Percentiles rank a stretch among this genome's conserved stretches.
Evolutionary conservation across 2,113 vertebrate species (phyloP).

Genomic region (Illadopsis cleaveri): DNA sequence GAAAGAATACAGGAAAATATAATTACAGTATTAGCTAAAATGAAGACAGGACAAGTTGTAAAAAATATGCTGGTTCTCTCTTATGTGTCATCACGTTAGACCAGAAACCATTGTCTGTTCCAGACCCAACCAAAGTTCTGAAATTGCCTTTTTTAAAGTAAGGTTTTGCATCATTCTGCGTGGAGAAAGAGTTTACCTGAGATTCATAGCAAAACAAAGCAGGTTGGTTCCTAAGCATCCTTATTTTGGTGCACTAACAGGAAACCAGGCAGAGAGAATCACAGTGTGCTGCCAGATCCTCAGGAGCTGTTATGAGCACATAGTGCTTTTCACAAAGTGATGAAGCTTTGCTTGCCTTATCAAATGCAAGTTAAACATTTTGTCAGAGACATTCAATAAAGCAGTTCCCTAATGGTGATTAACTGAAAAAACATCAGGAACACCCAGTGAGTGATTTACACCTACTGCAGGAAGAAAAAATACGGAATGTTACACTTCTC

Average conservation of each 20-base stretch:
- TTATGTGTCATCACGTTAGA: neutral
- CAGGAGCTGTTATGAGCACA: neutral
- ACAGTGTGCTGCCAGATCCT: neutral
- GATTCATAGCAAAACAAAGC: neutral
- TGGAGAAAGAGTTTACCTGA: neutral
- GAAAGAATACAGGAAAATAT: constrained; percentile 28
- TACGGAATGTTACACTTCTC: neutral
- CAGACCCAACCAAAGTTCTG: neutral
- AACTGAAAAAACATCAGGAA: neutral
- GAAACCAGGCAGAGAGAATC: neutral
- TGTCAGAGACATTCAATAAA: neutral
- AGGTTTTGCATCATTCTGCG: neutral
- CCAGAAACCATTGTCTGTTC: neutral
- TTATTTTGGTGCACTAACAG: neutral
- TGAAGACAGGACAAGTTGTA: neutral
- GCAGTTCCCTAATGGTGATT: neutral
- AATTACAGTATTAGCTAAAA: neutral
- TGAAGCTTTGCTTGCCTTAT: neutral
- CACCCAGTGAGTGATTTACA: neutral
- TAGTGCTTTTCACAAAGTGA: neutral
- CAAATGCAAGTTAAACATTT: neutral
- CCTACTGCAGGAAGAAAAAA: neutral
- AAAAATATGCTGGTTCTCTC: neutral
- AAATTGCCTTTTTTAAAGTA: neutral
- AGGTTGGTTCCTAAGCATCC: neutral